phyloP scores from a whole-genome alignment of 1,140 invertebrate genomes.

The Homarus americanus region DNA sequence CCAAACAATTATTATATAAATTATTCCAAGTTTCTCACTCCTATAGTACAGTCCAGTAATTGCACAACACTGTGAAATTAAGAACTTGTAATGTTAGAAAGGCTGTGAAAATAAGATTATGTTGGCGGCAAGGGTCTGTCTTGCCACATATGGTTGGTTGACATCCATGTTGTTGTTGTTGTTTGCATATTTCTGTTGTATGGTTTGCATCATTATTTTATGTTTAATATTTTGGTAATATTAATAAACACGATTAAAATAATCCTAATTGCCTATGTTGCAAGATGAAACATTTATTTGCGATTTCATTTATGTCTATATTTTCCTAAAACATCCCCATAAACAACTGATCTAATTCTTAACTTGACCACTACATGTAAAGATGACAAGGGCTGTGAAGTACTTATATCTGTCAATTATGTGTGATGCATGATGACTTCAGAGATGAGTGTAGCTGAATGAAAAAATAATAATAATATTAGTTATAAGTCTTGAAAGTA shows the following conservation, averaged over 20 bases:
- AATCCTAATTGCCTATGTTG: neutral
- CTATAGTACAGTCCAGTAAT: neutral
- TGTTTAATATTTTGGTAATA: conserved; percentile 1
- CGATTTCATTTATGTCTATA: conserved; percentile 26
- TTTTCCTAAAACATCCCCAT: conserved; percentile 13
- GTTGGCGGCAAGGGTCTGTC: neutral
- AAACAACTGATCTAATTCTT: conserved; percentile 7
- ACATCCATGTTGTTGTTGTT: conserved; percentile 22
- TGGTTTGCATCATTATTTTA: conserved; percentile 39
- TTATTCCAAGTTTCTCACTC: no score
- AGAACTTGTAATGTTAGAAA: neutral
- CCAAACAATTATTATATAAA: neutral
- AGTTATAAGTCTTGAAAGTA: neutral
- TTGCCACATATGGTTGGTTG: neutral
- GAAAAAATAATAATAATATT: neutral
- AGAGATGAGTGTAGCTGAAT: neutral
- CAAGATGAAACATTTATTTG: neutral
- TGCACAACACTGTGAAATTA: neutral
- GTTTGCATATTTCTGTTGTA: conserved; percentile 39
- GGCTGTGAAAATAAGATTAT: neutral
- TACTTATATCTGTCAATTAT: conserved; percentile 64
- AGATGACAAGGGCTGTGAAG: conserved; percentile 45
- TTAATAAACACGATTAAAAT: neutral
- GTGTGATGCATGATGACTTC: conserved; percentile 44
- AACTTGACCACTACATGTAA: neutral